A percentile compares a stretch with the other conserved stretches of the same genome.
Conservation (phyloP, 2,888 invertebrate genomes). For the Nomada fucata region DNA sequence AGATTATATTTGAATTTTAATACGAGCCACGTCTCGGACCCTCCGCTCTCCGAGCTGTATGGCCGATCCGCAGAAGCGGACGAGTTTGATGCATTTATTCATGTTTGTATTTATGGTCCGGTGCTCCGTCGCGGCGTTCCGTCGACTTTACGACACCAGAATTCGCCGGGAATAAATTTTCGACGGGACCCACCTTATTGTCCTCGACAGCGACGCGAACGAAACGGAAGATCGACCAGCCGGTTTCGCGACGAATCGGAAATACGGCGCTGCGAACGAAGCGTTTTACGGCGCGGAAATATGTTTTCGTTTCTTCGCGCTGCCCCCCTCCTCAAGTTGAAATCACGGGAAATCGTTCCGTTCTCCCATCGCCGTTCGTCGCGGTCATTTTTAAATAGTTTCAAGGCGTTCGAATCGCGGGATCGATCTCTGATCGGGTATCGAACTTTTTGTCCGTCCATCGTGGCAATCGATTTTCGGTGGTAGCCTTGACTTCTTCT, state of each 20-base stretch:
- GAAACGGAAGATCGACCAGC: constrained; percentile 5
- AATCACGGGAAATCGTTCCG: background rate
- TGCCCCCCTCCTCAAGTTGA: background rate
- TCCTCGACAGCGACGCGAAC: constrained; percentile 22
- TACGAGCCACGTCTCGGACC: constrained; percentile 54
- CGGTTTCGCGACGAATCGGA: constrained; percentile 25
- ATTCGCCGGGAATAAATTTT: constrained; percentile 67
- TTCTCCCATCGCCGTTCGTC: background rate
- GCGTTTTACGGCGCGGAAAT: constrained; percentile 35
- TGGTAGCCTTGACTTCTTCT: constrained; percentile 33
- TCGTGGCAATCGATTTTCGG: background rate
- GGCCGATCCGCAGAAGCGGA: constrained; percentile 45
- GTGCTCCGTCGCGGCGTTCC: constrained; percentile 38
- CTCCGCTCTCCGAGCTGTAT: constrained; percentile 16
- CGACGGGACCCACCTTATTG: constrained; percentile 34
- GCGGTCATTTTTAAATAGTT: background rate
- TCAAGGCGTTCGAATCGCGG: background rate
- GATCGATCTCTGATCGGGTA: background rate
- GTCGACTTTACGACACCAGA: constrained; percentile 63
- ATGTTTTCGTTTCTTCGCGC: background rate
- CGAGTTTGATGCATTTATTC: constrained; percentile 79
- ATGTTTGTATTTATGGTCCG: constrained; percentile 77
- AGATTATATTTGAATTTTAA: constrained; percentile 80
- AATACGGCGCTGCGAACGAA: constrained; percentile 33
- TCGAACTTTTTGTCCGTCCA: constrained; percentile 7